Evolutionary conservation across 2,888 invertebrate genomes (phyloP), one percentile per base, ranked within the genome.

Genomic region (Lumbricus terrestris): DNA sequence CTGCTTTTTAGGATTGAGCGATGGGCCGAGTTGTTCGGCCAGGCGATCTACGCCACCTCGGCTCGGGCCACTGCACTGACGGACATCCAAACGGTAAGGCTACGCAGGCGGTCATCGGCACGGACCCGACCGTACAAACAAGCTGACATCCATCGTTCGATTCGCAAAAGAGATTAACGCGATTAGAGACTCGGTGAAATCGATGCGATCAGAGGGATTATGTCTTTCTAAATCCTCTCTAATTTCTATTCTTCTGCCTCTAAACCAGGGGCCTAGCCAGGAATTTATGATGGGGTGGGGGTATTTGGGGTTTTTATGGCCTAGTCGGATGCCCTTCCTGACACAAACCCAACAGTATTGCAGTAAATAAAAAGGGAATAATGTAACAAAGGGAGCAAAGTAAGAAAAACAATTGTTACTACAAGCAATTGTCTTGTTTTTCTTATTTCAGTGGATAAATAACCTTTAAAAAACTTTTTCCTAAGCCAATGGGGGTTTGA

Each of bases 1-100:
- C 47, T 40, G 40, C 69, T 42, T 54, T 89, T 16, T 20, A 89
- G 89, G 37, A 89, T 89, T 69, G n/a, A 69, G 89, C n/a, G 37
- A 47, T 42, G 42, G 69, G 89, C 89, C 34, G 89, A 89, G 35
- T 54, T 47, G 35, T 89, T 89, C 54, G 89, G 89, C 16, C 89
- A 89, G 89, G 29, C n/a, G 33, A 69, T 89, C 37, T 89, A 89
- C 69, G 47, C 42, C 34, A 37, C 42, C 0, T 34, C 47, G 2
- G 89, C n/a, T 11, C 69, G 69, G 23, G 89, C 69, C 2, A 89
- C 89, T 33, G 89, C 89, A 15, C 69, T 89, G 47, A 89, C 47
- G 16, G 89, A 89, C 69, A 33, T 89, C 6, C 42, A 54, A 29
- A 89, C 89, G 47, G 89, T 89, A 29, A 54, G 89, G n/a, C n/a